Conservation (phyloP, 2,797 vertebrate species). For the Betta splendens region DNA sequence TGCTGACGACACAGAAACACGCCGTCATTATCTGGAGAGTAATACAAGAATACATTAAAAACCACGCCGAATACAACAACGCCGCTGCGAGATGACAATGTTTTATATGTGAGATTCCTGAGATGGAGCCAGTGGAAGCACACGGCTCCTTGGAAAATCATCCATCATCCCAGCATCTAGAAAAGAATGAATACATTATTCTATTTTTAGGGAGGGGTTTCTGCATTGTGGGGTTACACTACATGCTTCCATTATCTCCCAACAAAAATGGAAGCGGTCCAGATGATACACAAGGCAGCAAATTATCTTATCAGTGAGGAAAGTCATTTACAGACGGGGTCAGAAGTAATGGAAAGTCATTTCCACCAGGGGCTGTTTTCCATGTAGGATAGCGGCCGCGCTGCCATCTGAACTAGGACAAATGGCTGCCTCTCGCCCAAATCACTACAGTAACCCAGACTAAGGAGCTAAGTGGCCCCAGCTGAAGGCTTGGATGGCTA, state of each 20-base stretch:
- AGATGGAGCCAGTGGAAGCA: slow-evolving; percentile 18
- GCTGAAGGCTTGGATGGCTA: slow-evolving; percentile 41
- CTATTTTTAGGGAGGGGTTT: slow-evolving; percentile 58
- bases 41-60: slow-evolving; percentile 18
- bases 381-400: slow-evolving; percentile 42
- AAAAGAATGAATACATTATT: slow-evolving; percentile 54
- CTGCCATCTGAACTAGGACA: slow-evolving; percentile 64
- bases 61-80: slow-evolving; percentile 46
- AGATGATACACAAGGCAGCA: slow-evolving; percentile 36
- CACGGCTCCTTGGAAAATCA: slow-evolving; percentile 44
- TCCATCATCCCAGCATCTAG: slow-evolving; percentile 64
- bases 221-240: slow-evolving; percentile 39
- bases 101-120: slow-evolving; percentile 46
- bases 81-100: slow-evolving; percentile 31
- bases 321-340: slow-evolving; percentile 64
- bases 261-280: slow-evolving; percentile 21
- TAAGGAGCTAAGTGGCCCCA: slow-evolving; percentile 58
- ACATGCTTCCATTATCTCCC: slow-evolving; percentile 44
- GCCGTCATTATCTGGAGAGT: slow-evolving; percentile 28
- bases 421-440: slow-evolving; percentile 57
- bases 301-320: slow-evolving; percentile 64
- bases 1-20: slow-evolving; percentile 51
- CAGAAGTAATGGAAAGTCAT: slow-evolving; percentile 79
- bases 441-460: slow-evolving; percentile 62
- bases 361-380: slow-evolving; percentile 77